Conservation (phyloP, 2,888 invertebrate genomes). For the Netelia inedita region DNA sequence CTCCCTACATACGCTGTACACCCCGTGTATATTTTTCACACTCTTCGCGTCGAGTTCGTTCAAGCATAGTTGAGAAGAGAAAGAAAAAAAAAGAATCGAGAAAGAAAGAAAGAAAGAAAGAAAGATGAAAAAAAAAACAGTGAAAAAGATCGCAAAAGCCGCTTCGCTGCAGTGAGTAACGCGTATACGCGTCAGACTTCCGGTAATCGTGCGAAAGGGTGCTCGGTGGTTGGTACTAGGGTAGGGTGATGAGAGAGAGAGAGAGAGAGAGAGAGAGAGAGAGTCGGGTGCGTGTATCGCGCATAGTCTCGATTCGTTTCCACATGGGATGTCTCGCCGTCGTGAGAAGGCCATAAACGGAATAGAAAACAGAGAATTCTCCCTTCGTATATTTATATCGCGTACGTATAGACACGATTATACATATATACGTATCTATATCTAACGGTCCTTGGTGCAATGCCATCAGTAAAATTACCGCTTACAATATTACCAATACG, state of each 20-base stretch:
- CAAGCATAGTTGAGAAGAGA: constrained; percentile 27
- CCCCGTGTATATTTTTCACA: constrained; percentile 26
- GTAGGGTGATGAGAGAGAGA: constrained; percentile 1
- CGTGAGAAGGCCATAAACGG: constrained; percentile 65
- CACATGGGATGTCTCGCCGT: constrained; percentile 48
- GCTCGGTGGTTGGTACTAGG: constrained; percentile 27
- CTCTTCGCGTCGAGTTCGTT: constrained; percentile 35
- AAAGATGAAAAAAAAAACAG: neutral
- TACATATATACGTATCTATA: neutral
- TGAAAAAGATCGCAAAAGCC: constrained; percentile 36
- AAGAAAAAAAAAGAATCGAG: neutral
- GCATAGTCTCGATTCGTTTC: constrained; percentile 34
- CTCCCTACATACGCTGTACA: constrained; percentile 8
- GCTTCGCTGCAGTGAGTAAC: constrained; percentile 39
- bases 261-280: constrained; percentile 8
- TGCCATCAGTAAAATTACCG: constrained; percentile 83
- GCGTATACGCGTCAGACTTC: constrained; percentile 60
- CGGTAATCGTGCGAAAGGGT: constrained; percentile 68
- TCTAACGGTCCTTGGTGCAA: constrained; percentile 66
- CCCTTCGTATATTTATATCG: constrained; percentile 15
- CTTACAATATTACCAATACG: constrained; percentile 81
- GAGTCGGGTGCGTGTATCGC: neutral
- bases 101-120: constrained; percentile 15
- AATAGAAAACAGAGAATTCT: constrained; percentile 74
- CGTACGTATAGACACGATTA: neutral